phyloP scores from a whole-genome alignment of 2,888 invertebrate species.

The Selenia dentaria region DNA sequence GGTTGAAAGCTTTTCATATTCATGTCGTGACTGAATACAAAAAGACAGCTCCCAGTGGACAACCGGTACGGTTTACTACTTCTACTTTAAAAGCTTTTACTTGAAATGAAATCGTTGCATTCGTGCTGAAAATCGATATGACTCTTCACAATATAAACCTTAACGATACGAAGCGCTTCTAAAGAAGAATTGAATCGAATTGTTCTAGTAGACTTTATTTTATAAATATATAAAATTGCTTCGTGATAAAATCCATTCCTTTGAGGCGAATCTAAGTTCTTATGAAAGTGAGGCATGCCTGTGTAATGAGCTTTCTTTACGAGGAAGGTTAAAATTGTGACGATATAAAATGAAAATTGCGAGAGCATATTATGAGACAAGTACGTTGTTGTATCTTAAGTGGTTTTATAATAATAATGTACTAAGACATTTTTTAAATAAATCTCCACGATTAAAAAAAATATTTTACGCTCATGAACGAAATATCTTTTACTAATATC shows the following conservation, averaged over 20 bases:
- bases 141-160: conserved; percentile 1
- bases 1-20: conserved; percentile 29
- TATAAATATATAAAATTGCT: background rate
- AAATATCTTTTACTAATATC: no score
- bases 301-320: background rate
- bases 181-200: background rate
- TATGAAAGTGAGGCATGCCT: background rate
- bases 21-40: conserved; percentile 30
- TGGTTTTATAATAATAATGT: no score
- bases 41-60: conserved; percentile 32
- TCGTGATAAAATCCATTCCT: background rate
- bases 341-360: background rate
- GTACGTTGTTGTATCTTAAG: no score
- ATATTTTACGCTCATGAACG: no score
- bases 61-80: conserved; percentile 34
- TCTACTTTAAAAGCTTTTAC: conserved; percentile 38
- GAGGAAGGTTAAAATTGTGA: background rate
- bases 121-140: conserved; percentile 17
- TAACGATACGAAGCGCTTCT: background rate
- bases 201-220: background rate
- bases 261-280: background rate
- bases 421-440: no score
- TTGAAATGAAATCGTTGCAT: conserved; percentile 28
- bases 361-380: no score
- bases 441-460: no score